Evolutionary conservation across 2,113 vertebrate genomes (phyloP), one percentile per base, ranked within the genome.

Genomic region (Microcebus griseorufus): DNA sequence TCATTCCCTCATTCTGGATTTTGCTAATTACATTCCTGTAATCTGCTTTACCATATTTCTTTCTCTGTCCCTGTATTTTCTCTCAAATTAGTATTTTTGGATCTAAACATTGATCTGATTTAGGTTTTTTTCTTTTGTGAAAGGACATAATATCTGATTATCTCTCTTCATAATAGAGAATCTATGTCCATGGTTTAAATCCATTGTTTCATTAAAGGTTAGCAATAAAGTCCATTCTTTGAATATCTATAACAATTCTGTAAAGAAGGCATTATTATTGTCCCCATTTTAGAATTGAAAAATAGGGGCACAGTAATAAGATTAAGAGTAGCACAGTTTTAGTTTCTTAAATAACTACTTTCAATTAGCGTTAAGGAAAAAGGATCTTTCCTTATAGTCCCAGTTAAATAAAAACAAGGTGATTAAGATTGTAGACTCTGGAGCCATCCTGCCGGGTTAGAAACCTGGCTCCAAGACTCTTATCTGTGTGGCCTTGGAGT

Each of bases 31-130:
- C 23, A 62, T 67, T 78, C 25, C 53, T 94, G 4, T 82, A 58
- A 82, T 55, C 25, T 85, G 9, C 3, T 65, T 58, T 90, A 83
- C 60, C 9, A 14, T 75, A 42, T 76, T 80, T 75, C 37, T 76
- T 80, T 85, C 29, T 88, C 45, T 64, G 65, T 67, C 0, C 3
- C 29, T 34, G 12, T 65, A 58, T 78, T 87, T 82, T 25, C 12
- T 96, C 67, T 39, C 87, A 69, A 79, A 62, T 34, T 34, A 58
- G 17, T 81, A 85, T 58, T 32, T 84, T 90, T 91, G 80, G 1
- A 92, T 75, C 7, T 64, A 86, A 83, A 60, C 65, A 42, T 90
- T 96, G 53, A 60, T 92, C 10, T 90, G 27, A 94, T 73, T 92
- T 27, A 53, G 20, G 58, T n/a, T 79, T 92, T 89, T 67, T 51